Percentiles rank a stretch among this genome's conserved stretches.
These are phyloP conservation scores for Drosophila hydei DNA, from an alignment of 1,140 invertebrate genomes.

Conservation along the genomic window DNA sequence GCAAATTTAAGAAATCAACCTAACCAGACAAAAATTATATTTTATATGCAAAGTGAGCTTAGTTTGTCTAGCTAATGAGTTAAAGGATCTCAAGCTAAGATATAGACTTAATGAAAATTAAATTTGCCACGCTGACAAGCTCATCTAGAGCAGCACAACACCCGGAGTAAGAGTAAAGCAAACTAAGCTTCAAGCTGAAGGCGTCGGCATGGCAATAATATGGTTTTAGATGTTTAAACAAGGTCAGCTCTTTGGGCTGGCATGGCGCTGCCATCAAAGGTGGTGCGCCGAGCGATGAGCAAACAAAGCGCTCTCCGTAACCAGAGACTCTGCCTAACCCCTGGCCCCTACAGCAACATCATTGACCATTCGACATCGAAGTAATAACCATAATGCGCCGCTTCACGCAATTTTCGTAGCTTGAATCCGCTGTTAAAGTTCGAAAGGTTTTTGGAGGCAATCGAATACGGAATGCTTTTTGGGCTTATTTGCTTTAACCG, in stretches of 20 bases:
- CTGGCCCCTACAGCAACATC: background rate
- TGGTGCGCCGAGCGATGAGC: constrained; percentile 37
- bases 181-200: constrained; percentile 27
- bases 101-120: too few relatives aligned
- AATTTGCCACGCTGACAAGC: too few relatives aligned
- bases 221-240: constrained; percentile 74
- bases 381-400: constrained; percentile 65
- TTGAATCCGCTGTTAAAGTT: constrained; percentile 52
- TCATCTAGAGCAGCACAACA: background rate
- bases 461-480: constrained; percentile 62
- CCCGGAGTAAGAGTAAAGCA: background rate
- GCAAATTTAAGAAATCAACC: too few relatives aligned
- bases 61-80: too few relatives aligned
- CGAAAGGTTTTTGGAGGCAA: constrained; percentile 64
- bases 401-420: constrained; percentile 70
- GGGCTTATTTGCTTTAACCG: constrained; percentile 34
- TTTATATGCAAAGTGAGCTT: too few relatives aligned
- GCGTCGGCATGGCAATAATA: constrained; percentile 71
- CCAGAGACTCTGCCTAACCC: constrained; percentile 20
- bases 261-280: constrained; percentile 43
- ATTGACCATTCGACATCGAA: constrained; percentile 16
- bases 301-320: constrained; percentile 59
- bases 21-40: too few relatives aligned
- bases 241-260: constrained; percentile 52
- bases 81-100: too few relatives aligned